phyloP scores from a whole-genome alignment of 2,113 vertebrate genomes.

The Diadophis punctatus region DNA sequence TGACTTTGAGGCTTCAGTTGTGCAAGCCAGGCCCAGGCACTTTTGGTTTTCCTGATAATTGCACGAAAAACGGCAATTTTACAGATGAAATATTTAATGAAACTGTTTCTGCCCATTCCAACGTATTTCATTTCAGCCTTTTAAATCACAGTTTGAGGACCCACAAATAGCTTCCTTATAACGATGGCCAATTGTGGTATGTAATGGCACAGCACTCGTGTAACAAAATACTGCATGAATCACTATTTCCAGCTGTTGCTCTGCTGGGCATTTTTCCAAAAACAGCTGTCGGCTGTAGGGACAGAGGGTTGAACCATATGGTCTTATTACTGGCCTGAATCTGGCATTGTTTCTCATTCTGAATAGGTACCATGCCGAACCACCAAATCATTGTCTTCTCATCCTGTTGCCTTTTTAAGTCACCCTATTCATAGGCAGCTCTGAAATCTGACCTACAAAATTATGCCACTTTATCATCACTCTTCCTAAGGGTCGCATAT shows the following conservation, averaged over 20 bases:
- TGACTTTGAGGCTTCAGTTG: conserved; percentile 44
- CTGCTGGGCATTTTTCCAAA: conserved; percentile 29
- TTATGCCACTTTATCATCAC: conserved; percentile 24
- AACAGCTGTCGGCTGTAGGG: background rate
- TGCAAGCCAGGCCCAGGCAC: conserved; percentile 65
- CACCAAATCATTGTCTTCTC: conserved; percentile 29
- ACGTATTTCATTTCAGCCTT: conserved; percentile 53
- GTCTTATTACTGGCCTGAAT: conserved; percentile 16
- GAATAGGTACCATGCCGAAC: conserved; percentile 52
- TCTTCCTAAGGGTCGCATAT: conserved; percentile 40
- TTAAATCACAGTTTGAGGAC: conserved; percentile 43
- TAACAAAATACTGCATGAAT: conserved; percentile 35
- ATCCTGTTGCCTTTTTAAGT: conserved; percentile 20
- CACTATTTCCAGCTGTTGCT: conserved; percentile 43
- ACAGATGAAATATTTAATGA: conserved; percentile 1
- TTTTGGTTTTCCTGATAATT: conserved; percentile 67
- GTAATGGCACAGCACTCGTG: conserved; percentile 60
- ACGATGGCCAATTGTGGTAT: conserved; percentile 46
- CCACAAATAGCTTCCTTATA: conserved; percentile 42
- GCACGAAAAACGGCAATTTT: conserved; percentile 21
- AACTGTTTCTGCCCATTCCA: conserved; percentile 31
- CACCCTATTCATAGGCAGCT: conserved; percentile 6
- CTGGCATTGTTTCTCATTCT: conserved; percentile 24
- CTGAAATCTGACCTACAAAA: conserved; percentile 16
- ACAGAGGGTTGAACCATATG: background rate